Evolutionary conservation across 2,113 vertebrate genomes (phyloP).

Genomic region (Istiophorus platypterus): DNA sequence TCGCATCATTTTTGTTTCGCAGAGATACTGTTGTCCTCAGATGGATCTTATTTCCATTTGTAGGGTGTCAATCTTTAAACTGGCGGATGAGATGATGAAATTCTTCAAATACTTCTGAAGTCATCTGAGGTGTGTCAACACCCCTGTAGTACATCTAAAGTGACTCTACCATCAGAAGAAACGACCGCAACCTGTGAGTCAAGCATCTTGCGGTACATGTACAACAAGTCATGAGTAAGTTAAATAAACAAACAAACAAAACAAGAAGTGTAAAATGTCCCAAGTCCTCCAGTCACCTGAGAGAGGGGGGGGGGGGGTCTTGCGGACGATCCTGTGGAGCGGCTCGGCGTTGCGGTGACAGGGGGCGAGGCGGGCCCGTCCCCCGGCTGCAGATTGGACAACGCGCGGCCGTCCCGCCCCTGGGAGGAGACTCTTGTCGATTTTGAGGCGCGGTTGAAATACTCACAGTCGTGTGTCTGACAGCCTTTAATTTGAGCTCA

Average conservation of each 20-base stretch:
- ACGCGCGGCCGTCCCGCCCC: constrained; percentile 63
- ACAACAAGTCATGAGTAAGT: constrained; percentile 21
- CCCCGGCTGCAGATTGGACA: constrained; percentile 69
- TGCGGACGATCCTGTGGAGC: constrained; percentile 19
- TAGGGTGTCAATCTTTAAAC: background rate
- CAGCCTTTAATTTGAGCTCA: constrained; percentile 78
- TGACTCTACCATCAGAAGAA: background rate
- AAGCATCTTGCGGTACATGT: background rate
- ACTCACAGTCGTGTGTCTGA: constrained; percentile 71
- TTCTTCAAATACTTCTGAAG: too few relatives aligned
- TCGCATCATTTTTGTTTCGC: background rate
- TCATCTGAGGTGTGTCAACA: background rate
- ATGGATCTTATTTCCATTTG: too few relatives aligned
- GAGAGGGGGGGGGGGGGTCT: constrained; percentile 21
- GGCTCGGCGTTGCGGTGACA: constrained; percentile 40
- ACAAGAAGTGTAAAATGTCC: background rate
- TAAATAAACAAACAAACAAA: too few relatives aligned
- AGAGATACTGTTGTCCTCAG: background rate
- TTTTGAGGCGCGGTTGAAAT: constrained; percentile 83
- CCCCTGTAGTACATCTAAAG: background rate
- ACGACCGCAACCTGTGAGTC: background rate
- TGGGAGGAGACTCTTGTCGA: constrained; percentile 77
- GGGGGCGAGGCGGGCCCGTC: constrained; percentile 36
- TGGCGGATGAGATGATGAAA: background rate
- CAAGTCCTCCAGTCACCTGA: constrained; percentile 8